These are phyloP conservation scores for Masticophis lateralis DNA, from an alignment of 2,797 vertebrate species.

Conservation along the genomic window DNA sequence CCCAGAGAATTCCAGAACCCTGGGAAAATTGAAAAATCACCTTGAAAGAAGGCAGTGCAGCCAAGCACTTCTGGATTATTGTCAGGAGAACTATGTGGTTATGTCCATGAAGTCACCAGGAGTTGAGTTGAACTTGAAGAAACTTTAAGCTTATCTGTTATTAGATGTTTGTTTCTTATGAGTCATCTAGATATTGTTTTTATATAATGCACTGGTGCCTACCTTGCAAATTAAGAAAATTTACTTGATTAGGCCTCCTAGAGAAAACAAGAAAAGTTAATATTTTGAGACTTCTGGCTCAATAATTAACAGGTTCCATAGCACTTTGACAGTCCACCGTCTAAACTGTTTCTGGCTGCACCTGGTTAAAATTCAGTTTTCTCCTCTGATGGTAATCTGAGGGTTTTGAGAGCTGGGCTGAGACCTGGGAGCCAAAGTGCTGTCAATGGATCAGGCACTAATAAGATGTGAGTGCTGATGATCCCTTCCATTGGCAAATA, in stretches of 20 bases:
- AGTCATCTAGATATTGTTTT: neutral
- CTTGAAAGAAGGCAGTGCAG: neutral
- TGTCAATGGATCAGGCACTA: slow-evolving; percentile 19
- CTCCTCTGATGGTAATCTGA: neutral
- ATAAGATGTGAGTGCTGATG: slow-evolving; percentile 25
- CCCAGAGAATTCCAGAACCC: neutral
- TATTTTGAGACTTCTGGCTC: neutral
- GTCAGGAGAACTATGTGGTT: neutral
- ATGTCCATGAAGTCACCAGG: neutral
- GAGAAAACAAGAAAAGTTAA: neutral
- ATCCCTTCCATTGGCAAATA: slow-evolving; percentile 23
- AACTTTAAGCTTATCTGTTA: neutral
- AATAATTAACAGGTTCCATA: neutral
- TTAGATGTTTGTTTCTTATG: neutral
- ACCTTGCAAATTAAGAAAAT: neutral
- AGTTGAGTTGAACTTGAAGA: neutral
- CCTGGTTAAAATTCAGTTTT: neutral
- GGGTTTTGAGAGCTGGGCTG: slow-evolving; percentile 9
- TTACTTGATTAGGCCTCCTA: neutral
- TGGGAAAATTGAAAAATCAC: neutral
- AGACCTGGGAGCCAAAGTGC: neutral
- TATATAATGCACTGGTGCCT: neutral
- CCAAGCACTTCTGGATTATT: neutral
- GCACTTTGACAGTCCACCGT: neutral
- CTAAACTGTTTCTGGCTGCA: neutral